Evolutionary conservation across 2,113 vertebrate genomes (phyloP).

Genomic region (Peromyscus leucopus): DNA sequence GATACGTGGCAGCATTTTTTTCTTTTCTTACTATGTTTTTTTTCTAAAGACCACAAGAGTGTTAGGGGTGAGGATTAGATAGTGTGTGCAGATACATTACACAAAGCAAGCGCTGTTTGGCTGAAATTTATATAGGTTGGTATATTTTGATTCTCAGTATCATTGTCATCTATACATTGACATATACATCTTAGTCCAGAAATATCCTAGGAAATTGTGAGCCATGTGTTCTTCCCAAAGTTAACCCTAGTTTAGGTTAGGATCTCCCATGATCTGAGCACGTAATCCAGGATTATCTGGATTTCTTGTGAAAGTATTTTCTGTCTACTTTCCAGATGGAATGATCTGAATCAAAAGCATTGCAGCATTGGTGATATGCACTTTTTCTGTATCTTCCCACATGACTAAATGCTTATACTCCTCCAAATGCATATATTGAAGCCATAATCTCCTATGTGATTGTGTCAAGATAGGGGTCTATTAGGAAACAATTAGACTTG

Average conservation of each 20-base stretch:
- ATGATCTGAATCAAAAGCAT: conserved; percentile 1
- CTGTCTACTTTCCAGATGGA: background rate
- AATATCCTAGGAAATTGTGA: background rate
- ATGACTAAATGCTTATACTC: background rate
- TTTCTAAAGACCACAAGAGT: background rate
- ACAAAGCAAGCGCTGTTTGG: background rate
- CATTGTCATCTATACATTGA: background rate
- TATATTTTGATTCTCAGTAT: background rate
- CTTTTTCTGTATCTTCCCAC: background rate
- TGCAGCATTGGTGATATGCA: background rate
- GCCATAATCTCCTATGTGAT: background rate
- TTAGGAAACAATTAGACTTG: background rate
- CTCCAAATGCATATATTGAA: background rate
- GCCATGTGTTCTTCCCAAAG: background rate
- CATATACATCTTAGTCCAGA: background rate
- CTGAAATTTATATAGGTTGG: background rate
- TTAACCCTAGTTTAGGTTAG: background rate
- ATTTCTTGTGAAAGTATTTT: background rate
- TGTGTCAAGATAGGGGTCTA: background rate
- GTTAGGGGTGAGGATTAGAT: no score
- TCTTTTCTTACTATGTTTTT: background rate
- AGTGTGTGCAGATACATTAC: background rate
- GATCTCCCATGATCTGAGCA: background rate
- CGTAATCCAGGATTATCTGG: background rate
- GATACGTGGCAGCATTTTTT: background rate